Base-by-base conservation (phyloP, 2,113 vertebrate species). In the Peucedramus taeniatus region DNA sequence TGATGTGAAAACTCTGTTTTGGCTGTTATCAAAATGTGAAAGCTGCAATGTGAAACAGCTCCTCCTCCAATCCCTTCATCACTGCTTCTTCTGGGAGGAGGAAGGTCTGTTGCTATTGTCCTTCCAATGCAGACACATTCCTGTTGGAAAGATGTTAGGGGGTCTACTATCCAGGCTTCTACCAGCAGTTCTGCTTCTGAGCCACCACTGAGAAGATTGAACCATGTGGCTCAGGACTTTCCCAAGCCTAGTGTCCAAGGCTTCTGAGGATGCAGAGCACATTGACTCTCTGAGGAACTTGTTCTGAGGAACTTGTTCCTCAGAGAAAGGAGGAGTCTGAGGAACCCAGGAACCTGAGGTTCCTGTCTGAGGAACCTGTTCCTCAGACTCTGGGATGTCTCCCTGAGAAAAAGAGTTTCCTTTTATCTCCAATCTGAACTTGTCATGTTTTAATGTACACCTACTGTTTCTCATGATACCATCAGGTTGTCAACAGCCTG, bases 391-490 rank as follows among this genome's bases (percentile, higher is more conserved):
- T 35, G 21, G 9, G 5, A 8, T 53, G 11, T 40, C 6, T 13
- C 9, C 0, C 1, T 18, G 23, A 60, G 6, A 9, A 56, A 28
- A 65, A 77, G 11, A 3, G 2, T 16, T 39, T 70, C 4, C 3
- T 17, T 72, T 60, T 44, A 13, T 45, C 27, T 49, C 15, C 27
- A n/a, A 14, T 33, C 13, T 70, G 60, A 80, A 65, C 5, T 44
- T 37, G 6, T 5, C 21, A 40, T 33, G 5, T 77, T 89, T 83
- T 33, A 40, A 24, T 39, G 40, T 26, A 21, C 9, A 3, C 4
- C 3, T 18, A 8, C 7, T 68, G 11, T 31, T 59, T 76, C 18
- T 54, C 1, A 3, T 22, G 3, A 40, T n/a, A 10, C 22, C 0
- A 1, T 40, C 19, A 37, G 26, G 6, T 8, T 7, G 0, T 35